These are phyloP conservation scores for Hypena proboscidalis DNA, from an alignment of 2,888 invertebrate species.

Conservation along the genomic window DNA sequence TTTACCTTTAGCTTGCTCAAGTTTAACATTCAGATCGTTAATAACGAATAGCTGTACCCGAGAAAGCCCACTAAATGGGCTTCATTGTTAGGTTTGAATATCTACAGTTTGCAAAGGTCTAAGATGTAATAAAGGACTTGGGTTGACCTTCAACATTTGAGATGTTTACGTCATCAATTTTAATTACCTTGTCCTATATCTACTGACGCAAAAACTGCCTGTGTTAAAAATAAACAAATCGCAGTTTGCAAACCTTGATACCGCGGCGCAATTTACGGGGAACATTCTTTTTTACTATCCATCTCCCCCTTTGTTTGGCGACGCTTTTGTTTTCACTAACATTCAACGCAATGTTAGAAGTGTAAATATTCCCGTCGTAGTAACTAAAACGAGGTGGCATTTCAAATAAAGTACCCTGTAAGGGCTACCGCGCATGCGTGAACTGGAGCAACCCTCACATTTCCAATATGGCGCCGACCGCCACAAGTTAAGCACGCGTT, in stretches of 20 bases:
- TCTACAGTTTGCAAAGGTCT: conserved; percentile 15
- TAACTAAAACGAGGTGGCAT: conserved; percentile 51
- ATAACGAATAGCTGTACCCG: conserved; percentile 20
- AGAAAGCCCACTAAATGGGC: conserved; percentile 20
- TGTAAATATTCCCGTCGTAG: conserved; percentile 39
- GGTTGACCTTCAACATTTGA: conserved; percentile 16
- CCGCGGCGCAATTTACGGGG: conserved; percentile 20
- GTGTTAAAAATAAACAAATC: conserved; percentile 34
- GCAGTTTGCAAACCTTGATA: conserved; percentile 17
- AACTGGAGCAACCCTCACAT: conserved; percentile 63
- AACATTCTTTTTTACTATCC: conserved; percentile 29
- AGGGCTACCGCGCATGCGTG: conserved; percentile 74
- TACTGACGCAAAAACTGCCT: conserved; percentile 3
- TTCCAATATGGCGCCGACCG: conserved; percentile 81
- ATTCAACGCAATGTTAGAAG: conserved; percentile 39
- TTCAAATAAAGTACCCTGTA: conserved; percentile 57
- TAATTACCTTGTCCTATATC: conserved; percentile 11
- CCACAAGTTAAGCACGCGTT: conserved; percentile 77
- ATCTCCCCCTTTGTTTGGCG: conserved; percentile 42
- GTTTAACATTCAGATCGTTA: conserved; percentile 11
- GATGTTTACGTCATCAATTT: conserved; percentile 17
- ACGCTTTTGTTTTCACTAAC: conserved; percentile 43
- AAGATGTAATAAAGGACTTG: conserved; percentile 1
- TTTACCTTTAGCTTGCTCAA: conserved; percentile 13
- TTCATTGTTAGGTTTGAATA: conserved; percentile 8